Conservation (phyloP, 2,797 vertebrate species). For the Pangasius krempfi region DNA sequence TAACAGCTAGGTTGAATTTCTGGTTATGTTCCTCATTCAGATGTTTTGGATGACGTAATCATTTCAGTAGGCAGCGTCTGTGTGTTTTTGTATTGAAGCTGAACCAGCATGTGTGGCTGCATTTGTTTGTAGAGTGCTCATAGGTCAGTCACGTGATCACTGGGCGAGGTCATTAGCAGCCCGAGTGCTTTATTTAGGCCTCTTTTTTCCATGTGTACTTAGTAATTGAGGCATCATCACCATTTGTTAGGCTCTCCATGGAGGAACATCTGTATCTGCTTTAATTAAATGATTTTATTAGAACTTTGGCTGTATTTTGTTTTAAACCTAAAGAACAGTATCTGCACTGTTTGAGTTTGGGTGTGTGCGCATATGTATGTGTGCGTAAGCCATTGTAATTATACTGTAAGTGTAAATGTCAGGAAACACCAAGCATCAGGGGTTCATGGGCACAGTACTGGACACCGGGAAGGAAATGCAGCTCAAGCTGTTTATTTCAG, state of each 20-base stretch:
- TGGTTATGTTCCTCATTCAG: neutral
- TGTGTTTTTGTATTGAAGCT: constrained; percentile 64
- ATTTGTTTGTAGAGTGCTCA: constrained; percentile 72
- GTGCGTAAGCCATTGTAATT: neutral
- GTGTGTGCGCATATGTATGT: neutral
- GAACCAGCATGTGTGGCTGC: constrained; percentile 58
- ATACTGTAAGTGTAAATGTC: neutral
- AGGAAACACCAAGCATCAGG: neutral
- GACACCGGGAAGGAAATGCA: neutral
- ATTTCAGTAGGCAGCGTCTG: constrained; percentile 61
- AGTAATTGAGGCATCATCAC: constrained; percentile 16
- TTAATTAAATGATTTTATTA: neutral
- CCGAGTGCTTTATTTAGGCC: constrained; percentile 5
- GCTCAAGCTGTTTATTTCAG: neutral
- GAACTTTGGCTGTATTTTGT: neutral
- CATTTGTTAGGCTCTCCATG: neutral
- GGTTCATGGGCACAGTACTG: neutral
- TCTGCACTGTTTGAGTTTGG: neutral
- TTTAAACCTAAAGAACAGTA: neutral
- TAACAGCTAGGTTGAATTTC: neutral
- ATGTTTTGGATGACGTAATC: constrained; percentile 69
- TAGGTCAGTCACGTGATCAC: constrained; percentile 49
- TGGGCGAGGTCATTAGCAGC: neutral
- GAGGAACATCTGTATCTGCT: neutral
- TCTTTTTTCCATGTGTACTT: neutral